A percentile compares a stretch with the other conserved stretches of the same genome.
Conservation (phyloP, 2,888 invertebrate genomes). For the Microplitis manilae region DNA sequence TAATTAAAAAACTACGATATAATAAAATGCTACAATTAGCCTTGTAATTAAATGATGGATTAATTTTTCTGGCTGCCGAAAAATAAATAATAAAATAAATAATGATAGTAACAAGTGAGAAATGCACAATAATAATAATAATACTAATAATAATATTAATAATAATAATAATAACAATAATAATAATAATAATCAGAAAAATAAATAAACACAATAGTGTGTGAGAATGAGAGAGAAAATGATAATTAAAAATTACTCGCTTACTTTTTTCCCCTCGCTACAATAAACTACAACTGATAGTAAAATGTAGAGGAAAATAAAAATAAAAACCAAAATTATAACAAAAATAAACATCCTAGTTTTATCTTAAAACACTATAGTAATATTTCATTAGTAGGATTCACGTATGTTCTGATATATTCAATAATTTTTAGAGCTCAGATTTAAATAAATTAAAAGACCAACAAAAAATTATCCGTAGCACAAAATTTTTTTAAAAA, state of each 20-base stretch:
- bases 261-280: background rate
- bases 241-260: constrained; percentile 25
- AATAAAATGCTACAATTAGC: constrained; percentile 46
- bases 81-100: constrained; percentile 14
- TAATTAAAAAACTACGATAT: constrained; percentile 38
- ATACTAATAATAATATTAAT: background rate
- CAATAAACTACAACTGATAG: background rate
- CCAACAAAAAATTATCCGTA: background rate
- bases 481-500: background rate
- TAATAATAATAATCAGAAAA: background rate
- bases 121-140: constrained; percentile 18
- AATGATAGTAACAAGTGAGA: constrained; percentile 5
- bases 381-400: background rate
- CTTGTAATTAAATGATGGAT: constrained; percentile 53
- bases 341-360: constrained; percentile 40
- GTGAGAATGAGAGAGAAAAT: constrained; percentile 29
- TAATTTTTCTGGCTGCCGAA: constrained; percentile 47
- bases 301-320: constrained; percentile 13
- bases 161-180: constrained; percentile 2
- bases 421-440: background rate
- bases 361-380: constrained; percentile 28
- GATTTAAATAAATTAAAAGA: background rate
- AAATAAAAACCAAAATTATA: constrained; percentile 21
- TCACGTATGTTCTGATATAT: background rate
- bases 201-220: constrained; percentile 24